A percentile compares a stretch with the other conserved stretches of the same genome.
Evolutionary conservation across 2,888 invertebrate species (phyloP).

Genomic region (Sclerodermus sp.): DNA sequence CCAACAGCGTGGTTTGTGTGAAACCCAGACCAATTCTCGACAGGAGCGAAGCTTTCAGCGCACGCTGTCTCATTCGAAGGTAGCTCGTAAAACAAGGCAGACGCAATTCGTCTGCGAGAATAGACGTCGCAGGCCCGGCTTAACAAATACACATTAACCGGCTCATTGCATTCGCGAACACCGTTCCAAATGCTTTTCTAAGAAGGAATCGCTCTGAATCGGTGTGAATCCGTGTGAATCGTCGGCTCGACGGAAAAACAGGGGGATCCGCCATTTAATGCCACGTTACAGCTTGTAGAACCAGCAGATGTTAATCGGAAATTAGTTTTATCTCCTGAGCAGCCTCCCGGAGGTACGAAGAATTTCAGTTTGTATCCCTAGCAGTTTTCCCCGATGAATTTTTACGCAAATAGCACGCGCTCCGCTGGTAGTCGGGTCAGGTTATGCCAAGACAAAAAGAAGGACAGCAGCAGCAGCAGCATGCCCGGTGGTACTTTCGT

Average conservation of each 20-base stretch:
- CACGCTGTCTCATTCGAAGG: constrained; percentile 20
- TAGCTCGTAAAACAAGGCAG: constrained; percentile 29
- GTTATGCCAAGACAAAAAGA: too few relatives aligned
- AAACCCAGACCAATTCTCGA: too few relatives aligned
- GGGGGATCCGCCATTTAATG: neutral
- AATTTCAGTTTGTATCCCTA: too few relatives aligned
- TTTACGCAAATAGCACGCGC: too few relatives aligned
- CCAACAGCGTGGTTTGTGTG: too few relatives aligned
- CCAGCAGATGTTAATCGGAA: neutral
- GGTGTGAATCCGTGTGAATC: neutral
- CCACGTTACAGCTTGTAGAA: neutral
- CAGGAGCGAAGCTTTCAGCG: constrained; percentile 5
- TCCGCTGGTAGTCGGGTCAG: too few relatives aligned
- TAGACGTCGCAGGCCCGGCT: constrained; percentile 4
- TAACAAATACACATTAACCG: constrained; percentile 30
- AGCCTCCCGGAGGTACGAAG: too few relatives aligned
- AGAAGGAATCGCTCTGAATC: constrained; percentile 3
- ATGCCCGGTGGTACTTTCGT: too few relatives aligned
- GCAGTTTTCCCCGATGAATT: too few relatives aligned
- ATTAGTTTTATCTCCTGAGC: neutral
- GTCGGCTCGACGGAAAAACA: neutral
- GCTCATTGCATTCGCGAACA: constrained; percentile 16
- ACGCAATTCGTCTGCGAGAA: constrained; percentile 7
- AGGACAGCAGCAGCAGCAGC: too few relatives aligned
- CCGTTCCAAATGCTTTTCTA: constrained; percentile 11